Conservation (phyloP, 2,888 invertebrate genomes). For the Caenorhabditis sp. region DNA sequence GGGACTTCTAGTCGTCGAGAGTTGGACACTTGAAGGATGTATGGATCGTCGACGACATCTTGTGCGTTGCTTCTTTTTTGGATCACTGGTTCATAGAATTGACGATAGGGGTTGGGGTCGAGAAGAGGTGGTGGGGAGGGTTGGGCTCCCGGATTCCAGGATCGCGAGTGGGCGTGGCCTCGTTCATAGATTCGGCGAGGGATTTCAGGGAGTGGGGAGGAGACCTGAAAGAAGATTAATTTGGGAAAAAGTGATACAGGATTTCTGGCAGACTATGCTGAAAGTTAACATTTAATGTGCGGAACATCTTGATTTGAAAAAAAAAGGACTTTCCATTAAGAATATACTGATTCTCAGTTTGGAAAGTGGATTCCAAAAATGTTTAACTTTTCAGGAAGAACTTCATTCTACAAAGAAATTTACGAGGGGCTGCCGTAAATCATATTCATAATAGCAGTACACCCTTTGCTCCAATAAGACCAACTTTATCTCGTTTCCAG, state of each 20-base stretch:
- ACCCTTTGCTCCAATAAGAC: too few relatives aligned
- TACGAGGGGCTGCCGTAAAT: too few relatives aligned
- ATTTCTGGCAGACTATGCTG: too few relatives aligned
- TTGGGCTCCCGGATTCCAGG: slow-evolving; percentile 73
- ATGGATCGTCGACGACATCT: slow-evolving; percentile 30
- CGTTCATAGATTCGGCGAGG: slow-evolving; percentile 72
- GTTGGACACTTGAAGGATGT: slow-evolving; percentile 31
- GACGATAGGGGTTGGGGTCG: slow-evolving; percentile 54
- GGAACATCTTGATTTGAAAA: too few relatives aligned
- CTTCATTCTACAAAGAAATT: too few relatives aligned
- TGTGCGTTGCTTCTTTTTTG: slow-evolving; percentile 27
- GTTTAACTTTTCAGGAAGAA: too few relatives aligned
- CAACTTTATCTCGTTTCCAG: too few relatives aligned
- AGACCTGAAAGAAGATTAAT: slow-evolving; percentile 62
- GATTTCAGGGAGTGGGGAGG: slow-evolving; percentile 70
- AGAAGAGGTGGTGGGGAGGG: slow-evolving; percentile 55
- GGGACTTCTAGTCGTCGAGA: slow-evolving; percentile 49
- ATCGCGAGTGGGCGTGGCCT: slow-evolving; percentile 73
- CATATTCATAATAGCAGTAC: too few relatives aligned
- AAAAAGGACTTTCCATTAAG: too few relatives aligned
- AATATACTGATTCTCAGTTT: too few relatives aligned
- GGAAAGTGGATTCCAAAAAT: too few relatives aligned
- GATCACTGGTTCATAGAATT: slow-evolving; percentile 50
- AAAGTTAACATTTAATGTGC: too few relatives aligned
- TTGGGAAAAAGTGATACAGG: background rate